phyloP scores from a whole-genome alignment of 2,797 vertebrate genomes.

The Sebastes iracundus region DNA sequence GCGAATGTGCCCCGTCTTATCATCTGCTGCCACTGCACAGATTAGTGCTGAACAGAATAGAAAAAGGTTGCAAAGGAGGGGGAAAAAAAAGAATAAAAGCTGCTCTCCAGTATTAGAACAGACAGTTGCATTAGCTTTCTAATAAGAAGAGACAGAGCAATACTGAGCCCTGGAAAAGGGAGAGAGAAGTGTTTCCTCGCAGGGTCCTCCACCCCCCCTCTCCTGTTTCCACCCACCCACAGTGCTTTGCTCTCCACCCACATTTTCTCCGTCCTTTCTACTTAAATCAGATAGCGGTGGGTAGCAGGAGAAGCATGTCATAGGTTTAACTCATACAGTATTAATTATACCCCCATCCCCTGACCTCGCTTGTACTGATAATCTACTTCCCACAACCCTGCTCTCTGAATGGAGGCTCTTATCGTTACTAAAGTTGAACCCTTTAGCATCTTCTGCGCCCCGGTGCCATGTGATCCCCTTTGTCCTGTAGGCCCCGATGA shows the following conservation, averaged over 20 bases:
- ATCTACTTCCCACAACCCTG: constrained; percentile 71
- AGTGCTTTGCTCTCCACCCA: constrained; percentile 52
- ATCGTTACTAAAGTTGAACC: constrained; percentile 65
- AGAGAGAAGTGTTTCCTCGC: constrained; percentile 63
- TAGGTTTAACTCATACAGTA: constrained; percentile 80
- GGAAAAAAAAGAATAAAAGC: constrained; percentile 73
- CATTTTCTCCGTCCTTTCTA: constrained; percentile 50
- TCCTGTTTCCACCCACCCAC: constrained; percentile 39
- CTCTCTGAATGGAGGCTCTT: constrained; percentile 68
- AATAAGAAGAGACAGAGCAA: constrained; percentile 84
- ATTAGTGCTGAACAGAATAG: constrained; percentile 80
- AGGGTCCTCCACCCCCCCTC: constrained; percentile 1
- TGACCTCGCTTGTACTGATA: constrained; percentile 72
- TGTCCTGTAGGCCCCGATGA: constrained; percentile 74
- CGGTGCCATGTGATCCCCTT: constrained; percentile 62
- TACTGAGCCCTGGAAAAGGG: constrained; percentile 65
- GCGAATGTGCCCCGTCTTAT: constrained; percentile 78
- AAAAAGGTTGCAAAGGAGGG: constrained; percentile 73
- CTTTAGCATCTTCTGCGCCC: constrained; percentile 57
- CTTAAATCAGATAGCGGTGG: constrained; percentile 71
- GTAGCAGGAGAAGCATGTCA: constrained; percentile 75
- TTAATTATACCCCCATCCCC: constrained; percentile 79
- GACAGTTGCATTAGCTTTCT: constrained; percentile 86
- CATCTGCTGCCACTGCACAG: constrained; percentile 79
- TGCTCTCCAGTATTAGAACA: constrained; percentile 84